A percentile compares a stretch with the other conserved stretches of the same genome.
phyloP scores from a whole-genome alignment of 2,888 invertebrate species.

The Ephialtes manifestator region DNA sequence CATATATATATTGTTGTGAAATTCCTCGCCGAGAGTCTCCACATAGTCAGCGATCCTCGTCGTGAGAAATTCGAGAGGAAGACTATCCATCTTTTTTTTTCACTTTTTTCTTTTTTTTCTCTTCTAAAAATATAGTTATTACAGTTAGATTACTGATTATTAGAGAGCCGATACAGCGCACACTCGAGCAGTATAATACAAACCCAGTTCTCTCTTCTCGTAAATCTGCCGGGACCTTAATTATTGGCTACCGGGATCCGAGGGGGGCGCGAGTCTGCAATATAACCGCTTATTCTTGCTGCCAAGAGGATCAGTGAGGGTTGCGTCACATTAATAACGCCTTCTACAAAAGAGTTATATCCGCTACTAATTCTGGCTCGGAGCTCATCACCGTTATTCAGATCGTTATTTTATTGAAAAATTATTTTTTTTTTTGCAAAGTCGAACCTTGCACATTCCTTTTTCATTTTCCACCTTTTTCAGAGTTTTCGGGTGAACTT shows the following conservation, averaged over 20 bases:
- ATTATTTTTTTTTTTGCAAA: not conserved
- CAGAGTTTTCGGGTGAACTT: too few relatives aligned
- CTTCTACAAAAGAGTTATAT: conserved; percentile 29
- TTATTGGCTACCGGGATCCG: conserved; percentile 50
- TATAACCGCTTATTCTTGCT: conserved; percentile 44
- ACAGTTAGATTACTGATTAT: conserved; percentile 38
- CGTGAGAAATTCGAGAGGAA: conserved; percentile 29
- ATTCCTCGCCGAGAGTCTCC: not conserved
- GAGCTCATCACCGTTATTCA: not conserved
- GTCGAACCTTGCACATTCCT: too few relatives aligned
- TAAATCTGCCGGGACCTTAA: conserved; percentile 57
- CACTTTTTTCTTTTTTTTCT: conserved; percentile 2
- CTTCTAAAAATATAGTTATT: conserved; percentile 27
- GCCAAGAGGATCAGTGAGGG: conserved; percentile 26
- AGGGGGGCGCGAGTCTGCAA: conserved; percentile 34
- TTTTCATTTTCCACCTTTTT: not conserved
- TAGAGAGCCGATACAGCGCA: conserved; percentile 28
- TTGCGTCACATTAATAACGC: conserved; percentile 46
- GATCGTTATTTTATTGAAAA: not conserved
- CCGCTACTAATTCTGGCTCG: not conserved
- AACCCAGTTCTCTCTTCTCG: conserved; percentile 25
- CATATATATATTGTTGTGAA: not conserved
- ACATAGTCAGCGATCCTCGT: not conserved
- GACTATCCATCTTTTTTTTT: conserved; percentile 29
- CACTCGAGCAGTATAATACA: conserved; percentile 31